A percentile compares a stretch with the other conserved stretches of the same genome.
phyloP scores from a whole-genome alignment of 2,888 invertebrate genomes.

The Lepetodrilus schrolli region DNA sequence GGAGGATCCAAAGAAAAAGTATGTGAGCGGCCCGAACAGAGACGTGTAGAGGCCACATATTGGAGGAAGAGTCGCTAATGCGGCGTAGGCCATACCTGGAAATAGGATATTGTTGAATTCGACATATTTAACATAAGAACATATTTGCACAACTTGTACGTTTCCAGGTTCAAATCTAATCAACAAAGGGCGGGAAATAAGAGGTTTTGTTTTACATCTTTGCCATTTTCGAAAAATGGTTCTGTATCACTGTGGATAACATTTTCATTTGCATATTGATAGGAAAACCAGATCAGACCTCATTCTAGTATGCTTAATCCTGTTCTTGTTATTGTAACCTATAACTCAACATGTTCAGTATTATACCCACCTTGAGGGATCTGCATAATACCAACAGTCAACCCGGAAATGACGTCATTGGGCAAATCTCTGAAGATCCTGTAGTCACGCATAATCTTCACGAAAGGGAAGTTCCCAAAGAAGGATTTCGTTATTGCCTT shows the following conservation, averaged over 20 bases:
- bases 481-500: conserved; percentile 38
- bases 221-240: too few relatives aligned
- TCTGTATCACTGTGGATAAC: too few relatives aligned
- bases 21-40: conserved; percentile 90
- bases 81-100: conserved; percentile 78
- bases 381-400: conserved; percentile 81
- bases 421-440: conserved; percentile 77
- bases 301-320: too few relatives aligned
- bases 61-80: conserved; percentile 75
- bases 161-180: too few relatives aligned
- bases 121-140: too few relatives aligned
- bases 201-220: too few relatives aligned
- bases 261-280: too few relatives aligned
- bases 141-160: too few relatives aligned
- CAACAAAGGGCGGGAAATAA: too few relatives aligned
- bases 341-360: neutral
- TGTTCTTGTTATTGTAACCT: too few relatives aligned
- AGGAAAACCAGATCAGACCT: too few relatives aligned
- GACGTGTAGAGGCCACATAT: conserved; percentile 84
- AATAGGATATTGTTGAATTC: too few relatives aligned
- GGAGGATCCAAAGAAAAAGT: conserved; percentile 89
- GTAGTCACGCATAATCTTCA: conserved; percentile 54
- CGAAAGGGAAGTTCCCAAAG: conserved; percentile 51
- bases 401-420: conserved; percentile 85
- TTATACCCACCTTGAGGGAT: conserved; percentile 61